Evolutionary conservation across 2,113 vertebrate genomes (phyloP), one percentile per base, ranked within the genome.

Genomic region (Crypturellus undulatus): DNA sequence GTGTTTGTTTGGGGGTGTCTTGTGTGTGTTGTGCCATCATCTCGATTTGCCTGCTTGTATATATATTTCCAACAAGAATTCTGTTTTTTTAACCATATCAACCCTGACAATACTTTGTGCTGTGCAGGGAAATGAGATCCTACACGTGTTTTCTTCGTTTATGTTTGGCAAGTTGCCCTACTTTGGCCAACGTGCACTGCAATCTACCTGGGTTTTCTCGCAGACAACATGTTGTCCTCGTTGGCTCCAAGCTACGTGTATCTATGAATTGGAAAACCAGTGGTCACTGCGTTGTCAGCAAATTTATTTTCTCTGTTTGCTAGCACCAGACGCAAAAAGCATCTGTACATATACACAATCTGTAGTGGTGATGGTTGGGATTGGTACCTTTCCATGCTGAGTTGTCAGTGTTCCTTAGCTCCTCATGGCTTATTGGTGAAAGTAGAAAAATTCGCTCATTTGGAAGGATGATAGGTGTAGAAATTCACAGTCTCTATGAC

Each of bases 41-140:
- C 71, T 89, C 5, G 1, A 88, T 75, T 96, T 95, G 47, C 54
- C 7, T 59, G 49, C 68, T 4, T 89, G 2, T 62, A 62, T 43
- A 25, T 20, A 20, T 51, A 10, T 49, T 65, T 62, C 34, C 24
- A 28, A 49, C n/a, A 52, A 45, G 7, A 51, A n/a, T 25, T 13
- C 25, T 52, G 19, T 49, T n/a, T 62, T 82, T 65, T 49, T 36
- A 51, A 6, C 54, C 56, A 10, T 45, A 10, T 80, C 30, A 63
- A 12, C 87, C 60, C 67, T 87, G 71, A 25, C 2, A 7, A 2
- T 0, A 0, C 12, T 65, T 69, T 72, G 4, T 65, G 5, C 21
- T 58, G 26, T 70, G 13, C 26, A 40, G 22, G 22, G 43, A 77
- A 86, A 60, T 65, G 34, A 73, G 26, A 45, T 38, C 62, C n/a